Evolutionary conservation across 2,888 invertebrate genomes (phyloP).

Genomic region (Mechanitis messenoides): DNA sequence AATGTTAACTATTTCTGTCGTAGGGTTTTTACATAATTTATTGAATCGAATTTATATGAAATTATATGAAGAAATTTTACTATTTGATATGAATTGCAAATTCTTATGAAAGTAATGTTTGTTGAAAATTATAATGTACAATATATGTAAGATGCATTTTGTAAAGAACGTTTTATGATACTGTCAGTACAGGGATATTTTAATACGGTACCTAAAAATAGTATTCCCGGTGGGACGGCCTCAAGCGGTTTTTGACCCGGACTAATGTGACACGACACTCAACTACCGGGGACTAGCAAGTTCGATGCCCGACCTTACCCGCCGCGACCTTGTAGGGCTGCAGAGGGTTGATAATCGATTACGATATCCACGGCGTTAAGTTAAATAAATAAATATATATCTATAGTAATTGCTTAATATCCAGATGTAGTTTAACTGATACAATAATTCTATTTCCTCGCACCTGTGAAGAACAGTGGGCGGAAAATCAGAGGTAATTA

Average conservation of each 20-base stretch:
- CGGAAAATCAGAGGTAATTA: conserved; percentile 26
- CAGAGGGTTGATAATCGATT: conserved; percentile 25
- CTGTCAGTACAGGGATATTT: background rate
- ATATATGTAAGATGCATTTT: no score
- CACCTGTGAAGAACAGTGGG: conserved; percentile 28
- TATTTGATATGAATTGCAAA: no score
- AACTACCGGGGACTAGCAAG: conserved; percentile 47
- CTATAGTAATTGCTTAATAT: background rate
- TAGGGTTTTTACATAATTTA: conserved; percentile 5
- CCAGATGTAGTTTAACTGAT: conserved; percentile 17
- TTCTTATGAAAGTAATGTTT: no score
- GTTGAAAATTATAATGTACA: no score
- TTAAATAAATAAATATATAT: background rate
- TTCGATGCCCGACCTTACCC: conserved; percentile 58
- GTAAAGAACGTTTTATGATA: no score
- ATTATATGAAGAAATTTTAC: background rate
- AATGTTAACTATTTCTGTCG: conserved; percentile 30
- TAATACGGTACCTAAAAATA: background rate
- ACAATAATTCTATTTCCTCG: conserved; percentile 22
- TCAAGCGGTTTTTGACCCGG: conserved; percentile 44
- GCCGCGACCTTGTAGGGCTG: conserved; percentile 51
- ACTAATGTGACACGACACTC: conserved; percentile 37
- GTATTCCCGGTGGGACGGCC: conserved; percentile 1
- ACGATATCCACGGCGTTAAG: background rate
- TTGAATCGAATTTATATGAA: no score